Conservation (phyloP, 2,113 vertebrate species). For the Coregonus clupeaformis region DNA sequence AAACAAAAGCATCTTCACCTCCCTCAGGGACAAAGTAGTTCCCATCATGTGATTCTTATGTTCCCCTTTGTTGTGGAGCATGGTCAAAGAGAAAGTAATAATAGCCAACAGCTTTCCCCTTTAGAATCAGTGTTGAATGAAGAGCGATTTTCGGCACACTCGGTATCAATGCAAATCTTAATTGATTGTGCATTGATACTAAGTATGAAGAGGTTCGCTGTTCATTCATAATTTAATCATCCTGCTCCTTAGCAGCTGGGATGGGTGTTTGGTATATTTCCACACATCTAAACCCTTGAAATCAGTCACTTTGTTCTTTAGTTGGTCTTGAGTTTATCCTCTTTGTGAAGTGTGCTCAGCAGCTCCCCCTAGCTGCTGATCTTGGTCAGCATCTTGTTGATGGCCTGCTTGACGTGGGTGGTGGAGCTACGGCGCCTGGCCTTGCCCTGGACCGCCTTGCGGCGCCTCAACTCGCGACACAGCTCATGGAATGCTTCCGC, state of each 20-base stretch:
- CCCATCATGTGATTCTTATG: neutral
- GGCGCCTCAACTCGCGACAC: slow-evolving; percentile 88
- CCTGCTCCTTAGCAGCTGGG: neutral
- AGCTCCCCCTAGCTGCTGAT: slow-evolving; percentile 88
- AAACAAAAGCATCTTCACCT: neutral
- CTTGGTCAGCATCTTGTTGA: slow-evolving; percentile 99
- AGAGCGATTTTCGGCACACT: too few species aligned
- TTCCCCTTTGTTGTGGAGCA: neutral
- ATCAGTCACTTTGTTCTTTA: slow-evolving; percentile 1
- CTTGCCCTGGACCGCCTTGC: slow-evolving; percentile 92
- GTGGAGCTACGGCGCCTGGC: slow-evolving; percentile 92
- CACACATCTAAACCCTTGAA: slow-evolving; percentile 8
- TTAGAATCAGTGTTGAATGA: slow-evolving; percentile 4
- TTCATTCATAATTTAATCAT: neutral
- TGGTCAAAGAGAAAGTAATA: neutral
- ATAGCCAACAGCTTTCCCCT: slow-evolving; percentile 12
- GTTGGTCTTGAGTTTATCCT: neutral
- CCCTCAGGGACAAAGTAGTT: neutral
- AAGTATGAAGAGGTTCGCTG: too few species aligned
- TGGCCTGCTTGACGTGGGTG: slow-evolving; percentile 97
- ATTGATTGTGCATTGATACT: too few species aligned
- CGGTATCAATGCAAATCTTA: too few species aligned
- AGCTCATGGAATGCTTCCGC: slow-evolving; percentile 93
- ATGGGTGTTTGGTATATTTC: neutral
- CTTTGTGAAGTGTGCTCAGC: neutral